These are phyloP conservation scores for Vireo altiloquus DNA, from an alignment of 2,113 vertebrate species.

Conservation along the genomic window DNA sequence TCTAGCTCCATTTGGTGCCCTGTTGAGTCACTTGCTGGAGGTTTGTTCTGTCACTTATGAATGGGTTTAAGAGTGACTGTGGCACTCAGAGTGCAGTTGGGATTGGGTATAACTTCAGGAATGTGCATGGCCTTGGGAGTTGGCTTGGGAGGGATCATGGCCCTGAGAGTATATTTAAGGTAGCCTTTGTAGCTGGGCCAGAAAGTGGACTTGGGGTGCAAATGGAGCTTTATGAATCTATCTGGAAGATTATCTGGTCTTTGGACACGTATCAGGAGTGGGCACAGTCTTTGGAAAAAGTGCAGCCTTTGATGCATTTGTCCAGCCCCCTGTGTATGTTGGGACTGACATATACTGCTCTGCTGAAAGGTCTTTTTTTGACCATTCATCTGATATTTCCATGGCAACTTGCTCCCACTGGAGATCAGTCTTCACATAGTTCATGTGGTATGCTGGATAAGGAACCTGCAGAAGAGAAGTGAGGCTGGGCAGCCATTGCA, in stretches of 20 bases:
- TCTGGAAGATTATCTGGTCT: background rate
- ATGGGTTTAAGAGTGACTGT: background rate
- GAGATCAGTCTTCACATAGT: background rate
- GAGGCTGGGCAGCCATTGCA: background rate
- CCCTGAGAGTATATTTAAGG: background rate
- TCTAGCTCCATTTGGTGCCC: background rate
- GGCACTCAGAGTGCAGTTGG: background rate
- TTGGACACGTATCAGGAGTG: background rate
- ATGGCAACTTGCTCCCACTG: background rate
- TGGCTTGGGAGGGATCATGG: background rate
- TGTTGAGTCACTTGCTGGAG: background rate
- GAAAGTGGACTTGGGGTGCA: background rate
- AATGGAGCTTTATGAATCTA: background rate
- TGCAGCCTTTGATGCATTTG: background rate
- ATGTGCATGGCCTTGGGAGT: rapidly evolving
- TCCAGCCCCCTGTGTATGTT: background rate
- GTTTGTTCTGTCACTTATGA: background rate
- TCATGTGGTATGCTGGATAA: background rate
- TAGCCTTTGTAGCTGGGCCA: background rate
- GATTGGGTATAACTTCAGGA: background rate
- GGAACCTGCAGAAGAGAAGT: background rate
- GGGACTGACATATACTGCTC: background rate
- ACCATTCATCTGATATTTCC: background rate
- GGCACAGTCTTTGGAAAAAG: background rate
- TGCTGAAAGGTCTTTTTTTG: background rate